Conservation (phyloP, 2,113 vertebrate genomes). For the Corythoichthys intestinalis region DNA sequence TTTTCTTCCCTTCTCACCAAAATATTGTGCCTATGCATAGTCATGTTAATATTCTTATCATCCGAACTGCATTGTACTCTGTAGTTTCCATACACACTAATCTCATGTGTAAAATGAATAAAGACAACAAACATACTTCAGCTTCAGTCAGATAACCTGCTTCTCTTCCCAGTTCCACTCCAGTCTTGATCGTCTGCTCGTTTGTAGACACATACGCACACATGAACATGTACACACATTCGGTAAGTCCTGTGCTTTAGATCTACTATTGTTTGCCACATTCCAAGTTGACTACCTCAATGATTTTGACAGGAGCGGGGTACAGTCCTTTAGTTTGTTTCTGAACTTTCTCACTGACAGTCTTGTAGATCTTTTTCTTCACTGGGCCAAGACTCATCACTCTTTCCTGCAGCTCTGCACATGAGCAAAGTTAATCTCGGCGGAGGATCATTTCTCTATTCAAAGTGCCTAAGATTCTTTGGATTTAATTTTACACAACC, state of each 20-base stretch:
- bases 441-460: too few relatives aligned
- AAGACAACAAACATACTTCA: background rate
- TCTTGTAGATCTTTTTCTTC: slow-evolving; percentile 5
- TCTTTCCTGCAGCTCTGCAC: slow-evolving; percentile 1
- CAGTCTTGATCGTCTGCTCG: slow-evolving; percentile 1
- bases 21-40: background rate
- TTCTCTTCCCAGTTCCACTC: slow-evolving; percentile 4
- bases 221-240: background rate
- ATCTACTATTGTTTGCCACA: too few relatives aligned
- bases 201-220: background rate
- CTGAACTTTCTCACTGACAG: slow-evolving; percentile 7
- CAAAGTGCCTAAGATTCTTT: background rate
- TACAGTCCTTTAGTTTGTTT: slow-evolving; percentile 7
- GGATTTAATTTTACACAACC: background rate
- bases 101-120: background rate
- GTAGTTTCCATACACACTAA: background rate
- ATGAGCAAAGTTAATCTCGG: background rate
- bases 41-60: background rate
- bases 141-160: background rate
- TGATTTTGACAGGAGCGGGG: slow-evolving; percentile 5
- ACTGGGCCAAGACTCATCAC: slow-evolving; percentile 2
- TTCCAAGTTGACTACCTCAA: background rate
- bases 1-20: background rate
- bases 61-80: background rate
- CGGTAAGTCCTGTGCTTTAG: background rate